Evolutionary conservation across 2,113 vertebrate species (phyloP), one percentile per base, ranked within the genome.

Genomic region (Leptobrachium ailaonicum): DNA sequence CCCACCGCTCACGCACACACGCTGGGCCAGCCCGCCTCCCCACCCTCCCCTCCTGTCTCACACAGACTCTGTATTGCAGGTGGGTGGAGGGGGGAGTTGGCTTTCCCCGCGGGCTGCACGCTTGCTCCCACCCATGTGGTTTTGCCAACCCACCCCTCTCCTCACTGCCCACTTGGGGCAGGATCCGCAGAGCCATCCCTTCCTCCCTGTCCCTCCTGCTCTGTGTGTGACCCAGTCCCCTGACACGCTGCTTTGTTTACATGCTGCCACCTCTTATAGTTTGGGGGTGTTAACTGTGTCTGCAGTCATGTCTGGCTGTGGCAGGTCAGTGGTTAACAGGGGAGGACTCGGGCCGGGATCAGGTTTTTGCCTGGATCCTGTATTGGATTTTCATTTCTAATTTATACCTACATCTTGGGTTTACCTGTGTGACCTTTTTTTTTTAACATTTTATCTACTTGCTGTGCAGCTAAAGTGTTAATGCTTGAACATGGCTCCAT

Each of bases 101-200:
- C 84, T 83, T 84, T 83, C 73, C 20, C 68, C 40, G 2, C 75
- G 71, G 53, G 12, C 62, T 20, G 68, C 47, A 14, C 66, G 41
- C 44, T 58, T 66, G 44, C 78, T 74, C 71, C 78, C 78, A 80
- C 78, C 78, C 62, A 32, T 80, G 66, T 73, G 77, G 4, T 47
- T 32, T 32, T 80, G 77, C 70, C 70, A 66, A 66, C 14, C 71
- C 78, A 66, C 71, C 79, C 78, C 43, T 40, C 71, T 44, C n/a
- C 71, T 80, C 70, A 77, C 79, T 82, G 69, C 72, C 76, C 71
- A 58, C 5, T 77, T 60, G 76, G 82, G 82, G 82, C 76, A 64
- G 83, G 60, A 78, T 71, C 71, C 66, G 84, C 2, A 73, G 89
- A 83, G 84, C 86, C 85, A 86, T 83, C 82, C 86, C 85, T 85